phyloP scores from a whole-genome alignment of 2,113 vertebrate species.

The Cepphus grylle region DNA sequence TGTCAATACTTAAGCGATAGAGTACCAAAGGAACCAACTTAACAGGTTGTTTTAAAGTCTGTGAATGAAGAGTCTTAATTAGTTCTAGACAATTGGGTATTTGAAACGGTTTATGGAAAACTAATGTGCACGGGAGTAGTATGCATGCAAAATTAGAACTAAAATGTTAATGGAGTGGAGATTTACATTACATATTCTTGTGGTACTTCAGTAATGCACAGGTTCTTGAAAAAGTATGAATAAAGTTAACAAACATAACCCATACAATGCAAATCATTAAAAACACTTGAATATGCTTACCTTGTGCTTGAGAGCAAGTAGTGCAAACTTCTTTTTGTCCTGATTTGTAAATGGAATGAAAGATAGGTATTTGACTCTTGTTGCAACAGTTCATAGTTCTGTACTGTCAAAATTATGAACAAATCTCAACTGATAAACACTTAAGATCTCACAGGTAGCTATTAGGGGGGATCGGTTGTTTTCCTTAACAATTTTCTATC shows the following conservation, averaged over 20 bases:
- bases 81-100: rapidly evolving
- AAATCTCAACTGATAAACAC: not conserved
- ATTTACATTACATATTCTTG: rapidly evolving
- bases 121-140: rapidly evolving
- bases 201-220: not conserved
- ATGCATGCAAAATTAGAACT: rapidly evolving
- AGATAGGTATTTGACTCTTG: not conserved
- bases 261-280: rapidly evolving
- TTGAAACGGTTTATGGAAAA: not conserved
- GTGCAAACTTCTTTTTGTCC: not conserved
- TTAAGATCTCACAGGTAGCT: not conserved
- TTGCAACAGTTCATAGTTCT: not conserved
- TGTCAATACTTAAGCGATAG: rapidly evolving
- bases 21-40: rapidly evolving
- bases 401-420: not conserved
- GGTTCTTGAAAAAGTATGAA: rapidly evolving
- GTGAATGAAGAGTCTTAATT: no score
- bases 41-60: not conserved
- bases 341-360: not conserved
- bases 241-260: not conserved
- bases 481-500: not conserved
- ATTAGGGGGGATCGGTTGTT: not conserved
- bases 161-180: not conserved
- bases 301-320: not conserved
- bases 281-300: rapidly evolving